Percentiles rank a stretch among this genome's conserved stretches.
Conservation (phyloP, 2,888 invertebrate genomes). For the Dascillus cervinus region DNA sequence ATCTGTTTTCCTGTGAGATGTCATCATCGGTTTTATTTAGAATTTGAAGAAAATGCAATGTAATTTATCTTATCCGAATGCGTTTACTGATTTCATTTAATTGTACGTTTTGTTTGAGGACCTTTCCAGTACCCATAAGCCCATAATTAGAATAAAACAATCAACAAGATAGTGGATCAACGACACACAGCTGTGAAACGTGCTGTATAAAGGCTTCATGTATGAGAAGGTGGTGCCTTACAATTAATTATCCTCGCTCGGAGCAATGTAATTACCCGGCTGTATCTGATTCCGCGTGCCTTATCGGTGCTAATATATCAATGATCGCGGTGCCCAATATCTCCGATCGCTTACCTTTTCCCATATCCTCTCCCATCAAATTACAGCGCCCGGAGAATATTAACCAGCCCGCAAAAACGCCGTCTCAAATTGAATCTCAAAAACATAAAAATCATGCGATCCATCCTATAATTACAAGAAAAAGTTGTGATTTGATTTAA, state of each 20-base stretch:
- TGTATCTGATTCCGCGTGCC: constrained; percentile 19
- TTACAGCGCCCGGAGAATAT: too few species aligned
- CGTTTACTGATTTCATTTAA: too few species aligned
- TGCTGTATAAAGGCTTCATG: constrained; percentile 7
- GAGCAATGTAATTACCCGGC: constrained; percentile 21
- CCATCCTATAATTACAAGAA: too few species aligned
- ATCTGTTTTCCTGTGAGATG: too few species aligned
- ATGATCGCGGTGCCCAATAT: constrained; percentile 4
- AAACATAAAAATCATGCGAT: too few species aligned
- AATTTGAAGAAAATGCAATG: neutral
- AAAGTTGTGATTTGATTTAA: too few species aligned
- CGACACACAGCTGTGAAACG: constrained; percentile 10
- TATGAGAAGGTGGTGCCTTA: constrained; percentile 15
- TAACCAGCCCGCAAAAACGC: too few species aligned
- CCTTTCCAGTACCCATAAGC: constrained; percentile 2
- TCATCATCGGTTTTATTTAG: too few species aligned
- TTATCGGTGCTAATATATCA: constrained; percentile 12
- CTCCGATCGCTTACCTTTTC: neutral
- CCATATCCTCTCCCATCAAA: too few species aligned
- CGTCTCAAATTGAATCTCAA: too few species aligned
- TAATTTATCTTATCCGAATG: too few species aligned
- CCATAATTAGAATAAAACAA: constrained; percentile 11
- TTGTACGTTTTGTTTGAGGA: too few species aligned
- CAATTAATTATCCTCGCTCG: constrained; percentile 26
- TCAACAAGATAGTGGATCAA: constrained; percentile 10